Evolutionary conservation across 2,888 invertebrate genomes (phyloP).

Genomic region (Tridacna gigas): DNA sequence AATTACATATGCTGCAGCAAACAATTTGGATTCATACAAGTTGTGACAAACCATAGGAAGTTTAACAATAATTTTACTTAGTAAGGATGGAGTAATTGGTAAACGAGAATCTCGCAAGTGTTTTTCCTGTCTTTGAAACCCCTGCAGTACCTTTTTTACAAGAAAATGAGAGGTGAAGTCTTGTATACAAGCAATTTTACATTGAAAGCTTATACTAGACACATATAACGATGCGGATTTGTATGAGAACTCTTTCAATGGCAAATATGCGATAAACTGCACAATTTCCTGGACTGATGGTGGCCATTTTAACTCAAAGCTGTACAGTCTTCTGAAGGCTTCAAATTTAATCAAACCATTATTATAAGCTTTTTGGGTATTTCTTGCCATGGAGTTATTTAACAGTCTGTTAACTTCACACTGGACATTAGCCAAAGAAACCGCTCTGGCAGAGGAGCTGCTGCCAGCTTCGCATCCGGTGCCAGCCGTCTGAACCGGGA

Average conservation of each 20-base stretch:
- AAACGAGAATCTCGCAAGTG: not conserved
- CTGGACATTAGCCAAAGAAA: not conserved
- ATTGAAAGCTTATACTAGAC: not conserved
- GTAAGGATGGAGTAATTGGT: not conserved
- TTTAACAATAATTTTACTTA: not conserved
- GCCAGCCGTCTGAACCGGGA: not conserved
- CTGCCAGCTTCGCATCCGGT: slow-evolving; percentile 2
- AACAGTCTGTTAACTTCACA: not conserved
- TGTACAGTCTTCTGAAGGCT: not conserved
- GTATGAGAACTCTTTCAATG: not conserved
- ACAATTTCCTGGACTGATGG: not conserved
- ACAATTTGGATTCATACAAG: not conserved
- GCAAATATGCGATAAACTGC: not conserved
- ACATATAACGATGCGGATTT: not conserved
- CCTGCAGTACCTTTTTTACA: not conserved
- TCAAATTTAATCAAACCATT: not conserved
- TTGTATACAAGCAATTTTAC: not conserved
- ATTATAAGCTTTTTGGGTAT: not conserved
- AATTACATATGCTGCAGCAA: not conserved
- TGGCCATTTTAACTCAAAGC: not conserved
- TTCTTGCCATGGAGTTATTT: not conserved
- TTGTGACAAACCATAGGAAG: not conserved
- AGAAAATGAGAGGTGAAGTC: not conserved
- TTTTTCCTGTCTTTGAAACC: not conserved
- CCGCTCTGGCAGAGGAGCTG: not conserved